Percentiles rank a stretch among this genome's conserved stretches.
Conservation (phyloP, 2,888 invertebrate genomes). For the Mesorhabditis spiculigera region DNA sequence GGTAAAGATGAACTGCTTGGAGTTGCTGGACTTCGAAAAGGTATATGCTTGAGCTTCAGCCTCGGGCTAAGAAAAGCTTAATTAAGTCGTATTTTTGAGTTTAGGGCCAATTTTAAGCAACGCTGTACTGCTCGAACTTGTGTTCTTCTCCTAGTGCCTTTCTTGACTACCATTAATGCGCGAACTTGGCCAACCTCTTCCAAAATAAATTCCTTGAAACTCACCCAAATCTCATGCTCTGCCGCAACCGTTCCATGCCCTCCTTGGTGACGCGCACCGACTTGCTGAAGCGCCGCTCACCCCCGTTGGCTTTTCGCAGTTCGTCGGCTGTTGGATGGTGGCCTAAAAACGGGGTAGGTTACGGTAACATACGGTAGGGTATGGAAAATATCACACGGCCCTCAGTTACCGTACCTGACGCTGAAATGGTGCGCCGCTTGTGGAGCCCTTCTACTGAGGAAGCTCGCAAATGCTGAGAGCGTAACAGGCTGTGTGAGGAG, state of each 20-base stretch:
- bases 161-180: too few species aligned
- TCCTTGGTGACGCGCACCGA: conserved; percentile 8
- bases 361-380: too few species aligned
- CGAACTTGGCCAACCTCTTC: too few species aligned
- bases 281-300: conserved; percentile 7
- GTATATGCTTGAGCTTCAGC: too few species aligned
- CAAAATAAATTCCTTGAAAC: not conserved
- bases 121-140: too few species aligned
- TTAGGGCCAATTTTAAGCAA: too few species aligned
- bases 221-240: not conserved
- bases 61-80: too few species aligned
- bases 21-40: too few species aligned
- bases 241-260: conserved; percentile 2
- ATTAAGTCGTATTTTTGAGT: too few species aligned
- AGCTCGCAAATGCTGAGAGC: conserved; percentile 27
- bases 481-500: conserved; percentile 32
- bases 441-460: conserved; percentile 30
- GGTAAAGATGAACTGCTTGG: too few species aligned
- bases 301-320: not conserved
- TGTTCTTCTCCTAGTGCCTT: too few species aligned
- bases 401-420: not conserved
- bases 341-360: not conserved
- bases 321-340: not conserved
- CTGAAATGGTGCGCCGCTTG: not conserved
- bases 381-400: too few species aligned